phyloP scores from a whole-genome alignment of 37 sponge, comb jelly and placozoan genomes.

The Chondrilla cf. caribensis region DNA sequence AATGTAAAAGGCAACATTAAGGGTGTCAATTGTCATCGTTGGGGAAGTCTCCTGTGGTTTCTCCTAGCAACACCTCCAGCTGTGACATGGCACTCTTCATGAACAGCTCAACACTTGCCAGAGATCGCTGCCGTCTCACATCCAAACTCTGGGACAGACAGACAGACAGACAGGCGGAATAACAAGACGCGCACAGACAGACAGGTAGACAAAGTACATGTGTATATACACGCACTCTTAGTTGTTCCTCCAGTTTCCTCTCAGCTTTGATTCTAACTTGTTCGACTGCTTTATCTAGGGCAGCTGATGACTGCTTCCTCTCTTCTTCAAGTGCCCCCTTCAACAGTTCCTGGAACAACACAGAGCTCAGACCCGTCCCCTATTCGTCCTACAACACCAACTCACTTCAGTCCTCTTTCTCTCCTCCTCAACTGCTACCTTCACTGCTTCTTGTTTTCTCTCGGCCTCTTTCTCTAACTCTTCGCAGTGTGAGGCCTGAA shows the following conservation, averaged over 20 bases:
- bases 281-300: slow-evolving; percentile 65
- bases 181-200: too few relatives aligned
- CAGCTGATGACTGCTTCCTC: slow-evolving; percentile 44
- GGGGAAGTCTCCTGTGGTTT: too few relatives aligned
- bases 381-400: too few relatives aligned
- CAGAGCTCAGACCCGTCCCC: too few relatives aligned
- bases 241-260: slow-evolving; percentile 59
- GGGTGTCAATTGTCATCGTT: too few relatives aligned
- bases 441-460: not conserved
- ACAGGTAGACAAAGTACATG: too few relatives aligned
- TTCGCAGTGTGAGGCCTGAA: slow-evolving; percentile 40
- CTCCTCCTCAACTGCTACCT: slow-evolving; percentile 5
- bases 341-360: not conserved
- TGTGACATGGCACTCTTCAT: slow-evolving; percentile 68
- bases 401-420: slow-evolving; percentile 2
- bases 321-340: slow-evolving; percentile 39
- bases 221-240: slow-evolving; percentile 32
- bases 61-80: slow-evolving; percentile 45
- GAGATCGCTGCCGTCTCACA: slow-evolving; percentile 38
- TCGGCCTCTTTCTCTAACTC: slow-evolving; percentile 51
- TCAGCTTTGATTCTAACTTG: slow-evolving; percentile 32
- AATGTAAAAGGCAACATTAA: too few relatives aligned
- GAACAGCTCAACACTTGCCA: slow-evolving; percentile 69
- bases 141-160: slow-evolving; percentile 29
- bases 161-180: too few relatives aligned